phyloP scores from a whole-genome alignment of 2,888 invertebrate species.

The Pseudanteris insignis region DNA sequence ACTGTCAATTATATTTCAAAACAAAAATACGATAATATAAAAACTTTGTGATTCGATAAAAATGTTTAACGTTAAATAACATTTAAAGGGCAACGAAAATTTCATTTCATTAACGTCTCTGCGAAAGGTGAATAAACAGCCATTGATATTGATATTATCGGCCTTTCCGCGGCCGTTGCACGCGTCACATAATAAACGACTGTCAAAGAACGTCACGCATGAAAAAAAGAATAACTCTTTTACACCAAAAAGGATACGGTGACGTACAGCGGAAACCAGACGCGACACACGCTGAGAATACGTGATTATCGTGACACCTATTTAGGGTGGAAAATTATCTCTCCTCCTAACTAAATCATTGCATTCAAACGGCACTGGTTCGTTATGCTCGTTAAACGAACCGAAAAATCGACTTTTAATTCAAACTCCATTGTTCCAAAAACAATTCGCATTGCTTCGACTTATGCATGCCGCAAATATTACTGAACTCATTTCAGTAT shows the following conservation, averaged over 20 bases:
- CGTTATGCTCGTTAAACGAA: too few species aligned
- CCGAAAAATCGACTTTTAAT: too few species aligned
- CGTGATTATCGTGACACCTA: conserved; percentile 45
- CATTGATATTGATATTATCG: conserved; percentile 22
- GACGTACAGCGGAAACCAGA: conserved; percentile 61
- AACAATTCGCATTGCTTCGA: too few species aligned
- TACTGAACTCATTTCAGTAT: too few species aligned
- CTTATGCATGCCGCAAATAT: too few species aligned
- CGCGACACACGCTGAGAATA: conserved; percentile 55
- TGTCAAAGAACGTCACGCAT: conserved; percentile 29
- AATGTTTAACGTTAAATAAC: not conserved
- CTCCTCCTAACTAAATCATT: too few species aligned
- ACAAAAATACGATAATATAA: too few species aligned
- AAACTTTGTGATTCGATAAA: not conserved
- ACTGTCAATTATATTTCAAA: too few species aligned
- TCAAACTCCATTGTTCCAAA: too few species aligned
- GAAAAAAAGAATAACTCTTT: conserved; percentile 35
- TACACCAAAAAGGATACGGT: conserved; percentile 56
- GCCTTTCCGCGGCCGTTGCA: conserved; percentile 31
- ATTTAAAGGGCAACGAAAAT: not conserved
- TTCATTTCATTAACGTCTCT: not conserved
- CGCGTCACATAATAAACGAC: conserved; percentile 40
- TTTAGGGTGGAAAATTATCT: too few species aligned
- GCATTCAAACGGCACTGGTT: too few species aligned
- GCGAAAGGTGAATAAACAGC: conserved; percentile 9